phyloP scores from a whole-genome alignment of 2,797 vertebrate species.

The Pristis pectinata region DNA sequence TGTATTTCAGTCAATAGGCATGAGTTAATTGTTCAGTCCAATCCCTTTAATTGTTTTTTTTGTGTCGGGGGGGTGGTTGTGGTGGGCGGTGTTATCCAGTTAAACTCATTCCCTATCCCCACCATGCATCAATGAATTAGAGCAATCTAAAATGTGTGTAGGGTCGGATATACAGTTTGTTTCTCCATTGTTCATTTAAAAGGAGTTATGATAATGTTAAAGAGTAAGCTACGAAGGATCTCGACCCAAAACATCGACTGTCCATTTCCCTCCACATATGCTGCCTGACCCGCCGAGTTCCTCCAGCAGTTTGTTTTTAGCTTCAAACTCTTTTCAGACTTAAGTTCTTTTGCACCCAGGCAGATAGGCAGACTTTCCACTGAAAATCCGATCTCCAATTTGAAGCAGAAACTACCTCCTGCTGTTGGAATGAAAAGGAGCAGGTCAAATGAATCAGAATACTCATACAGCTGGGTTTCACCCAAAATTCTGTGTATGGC shows the following conservation, averaged over 20 bases:
- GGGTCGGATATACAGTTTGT: too few species aligned
- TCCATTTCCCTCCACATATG: too few species aligned
- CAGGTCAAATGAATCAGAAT: not conserved
- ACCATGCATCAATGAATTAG: not conserved
- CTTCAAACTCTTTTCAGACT: not conserved
- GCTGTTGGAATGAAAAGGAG: not conserved
- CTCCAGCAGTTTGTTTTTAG: too few species aligned
- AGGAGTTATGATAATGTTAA: not conserved
- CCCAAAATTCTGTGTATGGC: not conserved
- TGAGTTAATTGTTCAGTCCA: too few species aligned
- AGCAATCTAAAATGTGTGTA: not conserved
- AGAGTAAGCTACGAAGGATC: not conserved
- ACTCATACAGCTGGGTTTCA: not conserved
- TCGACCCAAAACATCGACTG: too few species aligned
- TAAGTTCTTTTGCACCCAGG: not conserved
- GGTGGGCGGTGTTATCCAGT: too few species aligned
- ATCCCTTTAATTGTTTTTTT: too few species aligned
- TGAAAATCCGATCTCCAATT: not conserved
- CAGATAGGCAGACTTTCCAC: not conserved
- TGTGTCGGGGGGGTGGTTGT: too few species aligned
- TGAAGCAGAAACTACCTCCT: not conserved
- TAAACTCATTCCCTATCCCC: too few species aligned
- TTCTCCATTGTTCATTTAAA: not conserved
- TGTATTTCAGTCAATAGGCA: too few species aligned
- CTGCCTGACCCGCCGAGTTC: too few species aligned